Evolutionary conservation across 2,888 invertebrate genomes (phyloP).

Genomic region (Cryptus viduatorius): DNA sequence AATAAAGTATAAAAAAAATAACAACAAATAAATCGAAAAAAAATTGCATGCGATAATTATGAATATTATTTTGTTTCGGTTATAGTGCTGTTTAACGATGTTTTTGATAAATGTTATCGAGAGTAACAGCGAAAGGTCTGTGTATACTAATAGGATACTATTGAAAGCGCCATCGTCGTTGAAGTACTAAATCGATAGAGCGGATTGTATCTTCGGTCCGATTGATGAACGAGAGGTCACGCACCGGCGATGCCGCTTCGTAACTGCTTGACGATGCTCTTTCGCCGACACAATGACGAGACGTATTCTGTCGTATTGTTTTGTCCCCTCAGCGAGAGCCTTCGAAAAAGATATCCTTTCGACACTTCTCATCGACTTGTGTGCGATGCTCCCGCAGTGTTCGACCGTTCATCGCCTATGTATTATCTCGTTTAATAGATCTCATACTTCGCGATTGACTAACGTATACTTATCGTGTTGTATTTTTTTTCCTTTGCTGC

Average conservation of each 20-base stretch:
- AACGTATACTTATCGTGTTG: not conserved
- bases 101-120: not conserved
- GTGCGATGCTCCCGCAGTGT: conserved; percentile 2
- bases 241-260: conserved; percentile 61
- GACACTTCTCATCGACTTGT: conserved; percentile 4
- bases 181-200: not conserved
- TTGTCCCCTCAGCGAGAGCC: conserved; percentile 64
- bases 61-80: too few relatives aligned
- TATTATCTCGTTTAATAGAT: not conserved
- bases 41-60: too few relatives aligned
- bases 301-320: conserved; percentile 73
- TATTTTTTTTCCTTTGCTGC: not conserved
- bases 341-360: conserved; percentile 13
- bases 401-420: not conserved
- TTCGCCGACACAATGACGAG: conserved; percentile 69
- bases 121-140: not conserved
- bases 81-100: not conserved
- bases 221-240: conserved; percentile 67
- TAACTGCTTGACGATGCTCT: conserved; percentile 44
- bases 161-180: not conserved
- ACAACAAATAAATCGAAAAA: too few relatives aligned
- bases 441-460: not conserved
- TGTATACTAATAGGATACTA: not conserved
- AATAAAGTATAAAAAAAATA: too few relatives aligned
- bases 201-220: conserved; percentile 56